Base-by-base conservation (phyloP, 2,888 invertebrate genomes). In the Acrobasis repandana region DNA sequence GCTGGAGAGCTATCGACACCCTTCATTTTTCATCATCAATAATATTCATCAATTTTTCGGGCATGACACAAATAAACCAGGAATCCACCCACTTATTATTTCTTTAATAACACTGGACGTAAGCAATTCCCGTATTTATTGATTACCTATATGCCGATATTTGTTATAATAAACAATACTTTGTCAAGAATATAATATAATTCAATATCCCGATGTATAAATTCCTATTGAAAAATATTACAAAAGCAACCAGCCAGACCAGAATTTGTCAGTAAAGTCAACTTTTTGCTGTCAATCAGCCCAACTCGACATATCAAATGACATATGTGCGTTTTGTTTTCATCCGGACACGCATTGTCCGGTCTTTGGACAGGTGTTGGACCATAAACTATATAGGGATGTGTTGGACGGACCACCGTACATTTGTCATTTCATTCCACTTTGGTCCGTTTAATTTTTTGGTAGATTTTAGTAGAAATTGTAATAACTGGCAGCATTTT, bases 11-110 rank as follows among this genome's bases (percentile, higher is more conserved):
- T 90, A 88, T 92, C 90, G 83, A 92, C 90, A 79, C 93, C 93
- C 92, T 94, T 94, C 94, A 94, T 94, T 92, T 90, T 93, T 91
- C 90, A 92, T 90, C 82, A 89, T 90, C 84, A 86, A 75, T 72
- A 75, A 76, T 76, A 77, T 76, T 75, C 66, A 71, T 74, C 71
- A 75, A 82, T 79, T 82, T 82, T 80, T 79, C 80, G 79, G 85
- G 80, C 88, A 88, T 88, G 85, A 85, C 89, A 88, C 85, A 83
- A 83, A 82, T 81, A 82, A 79, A 77, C 79, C 72, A 75, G 69
- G 75, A 82, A 84, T 85, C 88, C 89, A 87, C 90, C 91, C 90
- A 90, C 90, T 87, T 87, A 80, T 71, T 66, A 65, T 69, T 67
- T 38, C 66, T 68, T 38, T 16, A 34, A 28, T 28, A 51, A 48